Conservation (phyloP, 2,797 vertebrate genomes). For the Pseudochirops corinnae region DNA sequence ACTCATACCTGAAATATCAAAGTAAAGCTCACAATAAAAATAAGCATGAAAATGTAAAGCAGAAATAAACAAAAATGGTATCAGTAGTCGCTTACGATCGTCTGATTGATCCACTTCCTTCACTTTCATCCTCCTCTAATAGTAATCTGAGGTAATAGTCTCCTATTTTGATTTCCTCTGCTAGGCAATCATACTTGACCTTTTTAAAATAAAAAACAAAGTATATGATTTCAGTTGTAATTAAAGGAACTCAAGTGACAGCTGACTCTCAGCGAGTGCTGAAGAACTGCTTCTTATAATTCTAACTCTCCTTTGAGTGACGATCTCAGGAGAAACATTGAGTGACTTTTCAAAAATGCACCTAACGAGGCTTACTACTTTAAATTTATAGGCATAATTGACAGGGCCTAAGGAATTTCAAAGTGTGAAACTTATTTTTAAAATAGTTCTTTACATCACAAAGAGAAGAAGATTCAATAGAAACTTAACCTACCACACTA, state of each 20-base stretch:
- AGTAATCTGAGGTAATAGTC: conserved; percentile 98
- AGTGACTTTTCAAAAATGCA: conserved; percentile 32
- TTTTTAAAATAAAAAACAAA: conserved; percentile 81
- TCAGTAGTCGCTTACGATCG: conserved; percentile 92
- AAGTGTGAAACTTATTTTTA: conserved; percentile 29
- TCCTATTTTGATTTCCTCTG: conserved; percentile 98
- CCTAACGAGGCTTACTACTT: conserved; percentile 33
- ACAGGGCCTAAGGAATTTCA: conserved; percentile 12
- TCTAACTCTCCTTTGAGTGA: conserved; percentile 20
- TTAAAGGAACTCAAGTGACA: conserved; percentile 11
- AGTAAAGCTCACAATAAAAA: conserved; percentile 64
- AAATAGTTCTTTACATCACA: conserved; percentile 18
- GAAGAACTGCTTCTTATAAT: conserved; percentile 28
- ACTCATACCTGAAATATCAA: conserved; percentile 91
- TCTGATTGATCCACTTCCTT: conserved; percentile 96
- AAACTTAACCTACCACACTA: not conserved
- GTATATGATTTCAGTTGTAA: conserved; percentile 37
- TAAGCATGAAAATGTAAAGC: not conserved
- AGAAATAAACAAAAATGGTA: conserved; percentile 25
- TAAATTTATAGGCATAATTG: not conserved
- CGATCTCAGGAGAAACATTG: not conserved
- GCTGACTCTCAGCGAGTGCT: not conserved
- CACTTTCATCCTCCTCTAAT: conserved; percentile 97
- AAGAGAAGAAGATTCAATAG: not conserved
- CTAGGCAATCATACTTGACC: conserved; percentile 99